These are phyloP conservation scores for Leucophenga maculata DNA, from an alignment of 2,888 invertebrate genomes.

Conservation along the genomic window DNA sequence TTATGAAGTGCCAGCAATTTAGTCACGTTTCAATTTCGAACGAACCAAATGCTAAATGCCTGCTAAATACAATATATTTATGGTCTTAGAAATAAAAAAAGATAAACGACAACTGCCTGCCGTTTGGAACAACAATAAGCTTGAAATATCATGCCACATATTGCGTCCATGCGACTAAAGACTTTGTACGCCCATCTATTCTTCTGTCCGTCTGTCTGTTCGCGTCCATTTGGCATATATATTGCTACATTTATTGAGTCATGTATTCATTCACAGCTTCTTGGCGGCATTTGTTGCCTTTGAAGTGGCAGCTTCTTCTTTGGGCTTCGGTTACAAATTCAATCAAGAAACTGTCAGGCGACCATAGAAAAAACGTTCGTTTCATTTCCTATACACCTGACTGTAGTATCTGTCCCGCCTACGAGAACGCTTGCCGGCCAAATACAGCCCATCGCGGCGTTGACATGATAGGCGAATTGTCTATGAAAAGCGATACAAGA, in stretches of 20 bases:
- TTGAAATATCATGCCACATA: too few species aligned
- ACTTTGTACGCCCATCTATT: too few species aligned
- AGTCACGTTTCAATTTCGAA: too few species aligned
- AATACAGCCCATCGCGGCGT: background rate
- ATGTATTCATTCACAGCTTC: constrained; percentile 20
- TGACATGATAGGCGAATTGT: constrained; percentile 18
- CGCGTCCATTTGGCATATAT: background rate
- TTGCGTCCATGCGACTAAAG: too few species aligned
- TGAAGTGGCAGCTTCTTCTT: constrained; percentile 58
- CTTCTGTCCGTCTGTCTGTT: constrained; percentile 6
- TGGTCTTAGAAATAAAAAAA: too few species aligned
- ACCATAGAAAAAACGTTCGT: constrained; percentile 20
- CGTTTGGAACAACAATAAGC: too few species aligned
- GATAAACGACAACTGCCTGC: too few species aligned
- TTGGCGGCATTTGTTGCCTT: constrained; percentile 40
- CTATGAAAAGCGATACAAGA: constrained; percentile 60
- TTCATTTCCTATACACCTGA: constrained; percentile 9
- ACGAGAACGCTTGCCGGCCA: background rate
- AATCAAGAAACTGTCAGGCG: constrained; percentile 63
- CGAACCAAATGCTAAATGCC: too few species aligned
- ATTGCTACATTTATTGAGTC: background rate
- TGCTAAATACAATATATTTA: too few species aligned
- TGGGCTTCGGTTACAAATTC: constrained; percentile 65
- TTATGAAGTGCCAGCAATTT: too few species aligned
- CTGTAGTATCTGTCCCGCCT: constrained; percentile 9